phyloP scores from a whole-genome alignment of 2,113 vertebrate genomes.

The Dipodomys stephensi region DNA sequence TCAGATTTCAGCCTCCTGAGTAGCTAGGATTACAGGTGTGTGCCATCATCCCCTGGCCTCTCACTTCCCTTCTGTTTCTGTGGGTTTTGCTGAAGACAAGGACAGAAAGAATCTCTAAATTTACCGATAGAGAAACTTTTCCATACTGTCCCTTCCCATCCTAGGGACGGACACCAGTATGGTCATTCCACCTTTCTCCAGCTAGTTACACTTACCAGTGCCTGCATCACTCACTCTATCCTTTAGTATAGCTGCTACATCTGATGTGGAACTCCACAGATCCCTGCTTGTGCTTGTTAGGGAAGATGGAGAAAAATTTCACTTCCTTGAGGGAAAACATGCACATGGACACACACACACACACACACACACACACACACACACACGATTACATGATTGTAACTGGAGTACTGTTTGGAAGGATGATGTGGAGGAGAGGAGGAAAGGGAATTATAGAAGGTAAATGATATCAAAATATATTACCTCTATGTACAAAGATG shows the following conservation, averaged over 20 bases:
- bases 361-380: too few species aligned
- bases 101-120: background rate
- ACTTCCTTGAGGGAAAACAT: background rate
- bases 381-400: too few species aligned
- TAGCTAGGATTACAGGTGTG: too few species aligned
- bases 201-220: background rate
- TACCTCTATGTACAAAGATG: too few species aligned
- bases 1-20: too few species aligned
- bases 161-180: fast-evolving
- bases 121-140: background rate
- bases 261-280: background rate
- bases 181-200: background rate
- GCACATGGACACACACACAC: background rate
- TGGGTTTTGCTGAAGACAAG: background rate
- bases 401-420: too few species aligned
- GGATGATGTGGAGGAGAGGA: too few species aligned
- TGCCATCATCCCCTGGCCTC: too few species aligned
- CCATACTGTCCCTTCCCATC: background rate
- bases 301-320: slow-evolving; percentile 19
- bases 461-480: too few species aligned
- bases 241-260: background rate
- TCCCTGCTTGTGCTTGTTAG: background rate
- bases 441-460: too few species aligned
- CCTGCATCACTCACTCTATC: background rate
- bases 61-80: background rate